Evolutionary conservation across 2,888 invertebrate genomes (phyloP), one percentile per base, ranked within the genome.

Genomic region (Thysanoteuthis rhombus): DNA sequence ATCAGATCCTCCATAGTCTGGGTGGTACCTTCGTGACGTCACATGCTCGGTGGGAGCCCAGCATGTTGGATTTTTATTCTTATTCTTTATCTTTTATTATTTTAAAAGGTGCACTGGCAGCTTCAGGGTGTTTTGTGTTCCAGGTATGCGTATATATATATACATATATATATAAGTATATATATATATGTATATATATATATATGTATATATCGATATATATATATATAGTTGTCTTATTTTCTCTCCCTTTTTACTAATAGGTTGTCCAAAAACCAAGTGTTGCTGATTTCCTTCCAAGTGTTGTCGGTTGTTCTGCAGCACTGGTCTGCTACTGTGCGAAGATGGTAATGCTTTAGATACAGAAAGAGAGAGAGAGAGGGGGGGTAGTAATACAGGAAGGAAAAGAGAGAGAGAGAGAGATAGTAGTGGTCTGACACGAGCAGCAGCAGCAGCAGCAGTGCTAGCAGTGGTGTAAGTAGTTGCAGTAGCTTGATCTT

Each of bases 1-100:
- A 75, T 75, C 75, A 75, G 75, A 75, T 75, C n/a, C 75, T 75
- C 75, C 75, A 75, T 75, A 75, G 75, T 75, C 75, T 75, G n/a
- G 75, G 75, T n/a, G n/a, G 75, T 75, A n/a, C 75, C 75, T 75
- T 75, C 75, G 75, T 75, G 75, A 75, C 75, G 75, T 75, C 75
- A 75, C 75, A 75, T 75, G 75, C 75, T 75, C 75, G 75, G 75
- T 75, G 75, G n/a, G 75, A 75, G 75, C 75, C 75, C 75, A 75
- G n/a, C 75, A 75, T 75, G 75, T 75, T n/a, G 75, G 75, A 75
- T 75, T 75, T 32, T 75, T 75, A 1, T 6, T 28, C 6, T 1
- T 58, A 58, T 75, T 75, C 10, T 32, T 75, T 75, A 75, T 75
- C 1, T n/a, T 75, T 75, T 75, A 32, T 75, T 32, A 12, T n/a